A percentile compares a stretch with the other conserved stretches of the same genome.
phyloP scores from a whole-genome alignment of 2,888 invertebrate genomes.

The Marronus borbonicus region DNA sequence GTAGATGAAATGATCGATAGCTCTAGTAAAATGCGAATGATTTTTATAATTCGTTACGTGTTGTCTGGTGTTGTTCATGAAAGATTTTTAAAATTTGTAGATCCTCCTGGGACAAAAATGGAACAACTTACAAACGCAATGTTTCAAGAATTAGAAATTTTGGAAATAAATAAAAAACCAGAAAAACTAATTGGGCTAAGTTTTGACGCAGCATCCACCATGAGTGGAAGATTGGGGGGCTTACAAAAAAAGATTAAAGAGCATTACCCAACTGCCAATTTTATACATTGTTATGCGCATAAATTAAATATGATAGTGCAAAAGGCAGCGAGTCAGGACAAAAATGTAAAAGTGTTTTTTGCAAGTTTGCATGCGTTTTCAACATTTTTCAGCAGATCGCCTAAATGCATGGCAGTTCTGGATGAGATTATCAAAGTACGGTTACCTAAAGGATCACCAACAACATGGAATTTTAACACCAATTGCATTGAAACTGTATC shows the following conservation, averaged over 20 bases:
- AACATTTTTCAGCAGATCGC: not conserved
- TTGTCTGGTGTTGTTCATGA: not conserved
- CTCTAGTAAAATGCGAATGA: not conserved
- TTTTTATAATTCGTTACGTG: not conserved
- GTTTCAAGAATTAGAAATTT: not conserved
- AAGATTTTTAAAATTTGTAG: not conserved
- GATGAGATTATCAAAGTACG: not conserved
- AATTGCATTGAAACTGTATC: not conserved
- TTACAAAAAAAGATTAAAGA: constrained; percentile 1
- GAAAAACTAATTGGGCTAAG: not conserved
- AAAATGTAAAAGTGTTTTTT: not conserved
- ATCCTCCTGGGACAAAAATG: not conserved
- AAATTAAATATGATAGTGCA: not conserved
- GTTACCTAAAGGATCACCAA: not conserved
- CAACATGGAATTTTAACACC: not conserved
- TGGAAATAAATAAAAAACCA: not conserved
- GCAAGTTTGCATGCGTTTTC: constrained; percentile 1
- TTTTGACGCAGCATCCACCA: not conserved
- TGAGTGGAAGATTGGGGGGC: not conserved
- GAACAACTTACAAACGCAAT: not conserved
- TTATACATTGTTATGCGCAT: not conserved
- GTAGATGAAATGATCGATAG: not conserved
- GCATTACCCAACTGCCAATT: not conserved
- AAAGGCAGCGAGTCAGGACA: not conserved
- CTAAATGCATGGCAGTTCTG: not conserved